A percentile compares a stretch with the other conserved stretches of the same genome.
phyloP scores from a whole-genome alignment of 1,140 invertebrate species.

The Lasioglossum baleicum region DNA sequence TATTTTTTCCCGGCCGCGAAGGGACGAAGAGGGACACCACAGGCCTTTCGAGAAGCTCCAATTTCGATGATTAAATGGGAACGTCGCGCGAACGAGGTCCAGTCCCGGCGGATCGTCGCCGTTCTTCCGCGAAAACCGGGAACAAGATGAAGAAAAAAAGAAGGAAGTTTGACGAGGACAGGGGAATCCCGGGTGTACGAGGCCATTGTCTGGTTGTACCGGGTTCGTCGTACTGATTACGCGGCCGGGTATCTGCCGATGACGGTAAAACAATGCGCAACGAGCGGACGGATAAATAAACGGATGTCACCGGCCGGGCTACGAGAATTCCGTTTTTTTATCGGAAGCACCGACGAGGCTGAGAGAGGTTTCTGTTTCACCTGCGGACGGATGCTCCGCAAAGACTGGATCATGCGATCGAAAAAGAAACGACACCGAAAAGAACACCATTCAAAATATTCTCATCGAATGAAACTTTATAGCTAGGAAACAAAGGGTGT shows the following conservation, averaged over 20 bases:
- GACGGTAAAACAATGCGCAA: slow-evolving; percentile 22
- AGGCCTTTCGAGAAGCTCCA: not conserved
- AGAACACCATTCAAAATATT: no score
- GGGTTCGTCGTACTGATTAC: slow-evolving; percentile 28
- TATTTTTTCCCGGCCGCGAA: not conserved
- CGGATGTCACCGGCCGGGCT: slow-evolving; percentile 2
- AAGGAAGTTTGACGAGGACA: not conserved
- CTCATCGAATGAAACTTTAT: no score
- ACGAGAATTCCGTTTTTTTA: not conserved
- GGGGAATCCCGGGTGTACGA: not conserved
- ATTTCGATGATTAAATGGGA: slow-evolving; percentile 37
- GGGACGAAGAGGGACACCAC: not conserved
- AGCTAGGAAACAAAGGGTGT: no score
- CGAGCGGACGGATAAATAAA: slow-evolving; percentile 25
- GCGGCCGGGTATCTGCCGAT: slow-evolving; percentile 25
- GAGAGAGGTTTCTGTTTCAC: not conserved
- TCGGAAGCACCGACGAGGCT: not conserved
- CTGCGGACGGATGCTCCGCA: no score
- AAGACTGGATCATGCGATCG: no score
- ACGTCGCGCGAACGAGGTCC: not conserved
- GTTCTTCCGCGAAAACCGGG: not conserved
- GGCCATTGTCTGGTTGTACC: slow-evolving; percentile 4
- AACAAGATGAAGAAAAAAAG: not conserved
- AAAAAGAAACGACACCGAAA: no score
- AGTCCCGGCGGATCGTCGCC: not conserved